Percentiles rank a stretch among this genome's conserved stretches.
phyloP scores from a whole-genome alignment of 2,113 vertebrate species.

The Equus przewalskii region DNA sequence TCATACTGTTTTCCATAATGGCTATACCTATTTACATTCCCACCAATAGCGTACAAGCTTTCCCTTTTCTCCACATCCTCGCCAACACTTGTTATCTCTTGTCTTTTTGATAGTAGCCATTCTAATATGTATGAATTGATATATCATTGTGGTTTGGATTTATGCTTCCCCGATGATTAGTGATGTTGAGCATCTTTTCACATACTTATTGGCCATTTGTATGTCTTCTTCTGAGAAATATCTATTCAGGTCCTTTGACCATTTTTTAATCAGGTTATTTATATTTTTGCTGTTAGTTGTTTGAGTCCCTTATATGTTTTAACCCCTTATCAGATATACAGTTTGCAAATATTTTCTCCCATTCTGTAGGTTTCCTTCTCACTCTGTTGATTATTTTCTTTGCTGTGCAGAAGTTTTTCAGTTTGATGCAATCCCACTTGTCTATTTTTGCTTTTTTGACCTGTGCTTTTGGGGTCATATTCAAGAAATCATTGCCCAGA shows the following conservation, averaged over 20 bases:
- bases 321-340: background rate
- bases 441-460: background rate
- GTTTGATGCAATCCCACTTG: background rate
- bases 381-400: background rate
- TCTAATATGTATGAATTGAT: background rate
- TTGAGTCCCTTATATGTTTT: background rate
- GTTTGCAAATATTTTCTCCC: background rate
- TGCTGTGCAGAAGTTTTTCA: background rate
- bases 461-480: background rate
- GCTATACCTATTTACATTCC: background rate
- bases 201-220: background rate
- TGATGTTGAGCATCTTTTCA: background rate
- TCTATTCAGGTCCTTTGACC: background rate
- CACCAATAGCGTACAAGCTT: rapidly evolving
- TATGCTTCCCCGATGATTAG: background rate
- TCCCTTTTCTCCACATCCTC: background rate
- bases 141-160: background rate
- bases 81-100: background rate
- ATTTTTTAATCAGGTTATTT: background rate
- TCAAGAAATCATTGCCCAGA: background rate
- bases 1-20: background rate
- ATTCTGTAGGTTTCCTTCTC: background rate
- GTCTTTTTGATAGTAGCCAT: background rate
- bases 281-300: background rate
- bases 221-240: background rate